Percentiles rank a stretch among this genome's conserved stretches.
Conservation (phyloP, 2,888 invertebrate genomes). For the Gonocerus acuteangulatus region DNA sequence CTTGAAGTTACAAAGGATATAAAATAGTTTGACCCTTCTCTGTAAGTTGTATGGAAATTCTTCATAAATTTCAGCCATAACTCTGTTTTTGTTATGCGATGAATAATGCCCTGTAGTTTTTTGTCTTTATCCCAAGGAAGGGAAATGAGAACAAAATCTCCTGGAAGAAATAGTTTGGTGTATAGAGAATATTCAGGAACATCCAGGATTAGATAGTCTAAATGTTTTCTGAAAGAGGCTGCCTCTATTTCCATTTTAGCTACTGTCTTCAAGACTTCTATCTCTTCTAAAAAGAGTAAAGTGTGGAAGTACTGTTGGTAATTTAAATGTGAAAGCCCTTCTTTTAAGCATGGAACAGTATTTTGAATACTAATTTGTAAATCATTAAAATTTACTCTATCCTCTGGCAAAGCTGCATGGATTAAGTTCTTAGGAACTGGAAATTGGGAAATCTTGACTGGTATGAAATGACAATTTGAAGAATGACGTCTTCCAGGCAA, state of each 20-base stretch:
- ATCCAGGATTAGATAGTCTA: slow-evolving; percentile 64
- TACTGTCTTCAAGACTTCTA: not conserved
- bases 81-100: slow-evolving; percentile 59
- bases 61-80: slow-evolving; percentile 68
- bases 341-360: not conserved
- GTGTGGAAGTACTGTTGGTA: not conserved
- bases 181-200: slow-evolving; percentile 78
- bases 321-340: not conserved
- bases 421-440: not conserved
- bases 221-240: slow-evolving; percentile 41
- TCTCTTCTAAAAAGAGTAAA: not conserved
- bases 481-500: not conserved
- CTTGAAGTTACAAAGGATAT: slow-evolving; percentile 65
- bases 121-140: slow-evolving; percentile 46
- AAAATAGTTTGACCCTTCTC: slow-evolving; percentile 62
- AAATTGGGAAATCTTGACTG: not conserved
- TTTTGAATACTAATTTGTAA: not conserved
- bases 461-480: not conserved
- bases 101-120: slow-evolving; percentile 59
- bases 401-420: not conserved
- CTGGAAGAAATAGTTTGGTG: slow-evolving; percentile 73
- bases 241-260: slow-evolving; percentile 10
- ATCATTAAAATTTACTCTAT: not conserved
- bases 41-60: slow-evolving; percentile 65
- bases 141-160: slow-evolving; percentile 56